Conservation (phyloP, 1,140 invertebrate species). For the Zelostemma sp. region DNA sequence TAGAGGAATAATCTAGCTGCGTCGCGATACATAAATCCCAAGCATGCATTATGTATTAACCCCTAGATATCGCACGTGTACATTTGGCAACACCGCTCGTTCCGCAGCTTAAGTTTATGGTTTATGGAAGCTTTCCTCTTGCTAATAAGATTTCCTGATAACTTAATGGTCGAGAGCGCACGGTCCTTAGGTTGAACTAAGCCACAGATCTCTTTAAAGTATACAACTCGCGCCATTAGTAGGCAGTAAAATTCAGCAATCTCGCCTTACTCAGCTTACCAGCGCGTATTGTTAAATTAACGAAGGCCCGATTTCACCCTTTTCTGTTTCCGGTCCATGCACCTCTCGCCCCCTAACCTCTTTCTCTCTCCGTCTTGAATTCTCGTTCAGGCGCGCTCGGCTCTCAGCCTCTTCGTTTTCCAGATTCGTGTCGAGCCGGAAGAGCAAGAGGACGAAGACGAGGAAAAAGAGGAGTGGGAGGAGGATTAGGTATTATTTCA, state of each 20-base stretch:
- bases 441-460: conserved; percentile 28
- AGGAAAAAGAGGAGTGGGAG: conserved; percentile 16
- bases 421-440: conserved; percentile 20
- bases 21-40: conserved; percentile 49
- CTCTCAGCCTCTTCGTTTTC: conserved; percentile 18
- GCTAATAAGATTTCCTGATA: conserved; percentile 55
- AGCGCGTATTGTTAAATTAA: conserved; percentile 42
- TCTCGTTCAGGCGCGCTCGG: neutral
- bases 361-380: neutral
- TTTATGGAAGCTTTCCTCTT: conserved; percentile 52
- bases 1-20: conserved; percentile 42
- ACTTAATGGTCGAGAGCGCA: conserved; percentile 50
- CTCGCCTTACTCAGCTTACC: conserved; percentile 25
- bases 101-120: conserved; percentile 53
- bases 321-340: conserved; percentile 4
- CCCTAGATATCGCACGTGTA: conserved; percentile 46
- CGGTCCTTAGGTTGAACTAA: conserved; percentile 45
- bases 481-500: conserved; percentile 46
- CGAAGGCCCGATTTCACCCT: conserved; percentile 18
- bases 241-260: conserved; percentile 45
- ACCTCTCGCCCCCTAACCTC: neutral
- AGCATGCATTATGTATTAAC: conserved; percentile 51
- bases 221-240: conserved; percentile 36
- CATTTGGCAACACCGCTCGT: conserved; percentile 50
- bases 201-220: conserved; percentile 31